Base-by-base conservation (phyloP, 2,797 vertebrate species). In the Tangara arthus region DNA sequence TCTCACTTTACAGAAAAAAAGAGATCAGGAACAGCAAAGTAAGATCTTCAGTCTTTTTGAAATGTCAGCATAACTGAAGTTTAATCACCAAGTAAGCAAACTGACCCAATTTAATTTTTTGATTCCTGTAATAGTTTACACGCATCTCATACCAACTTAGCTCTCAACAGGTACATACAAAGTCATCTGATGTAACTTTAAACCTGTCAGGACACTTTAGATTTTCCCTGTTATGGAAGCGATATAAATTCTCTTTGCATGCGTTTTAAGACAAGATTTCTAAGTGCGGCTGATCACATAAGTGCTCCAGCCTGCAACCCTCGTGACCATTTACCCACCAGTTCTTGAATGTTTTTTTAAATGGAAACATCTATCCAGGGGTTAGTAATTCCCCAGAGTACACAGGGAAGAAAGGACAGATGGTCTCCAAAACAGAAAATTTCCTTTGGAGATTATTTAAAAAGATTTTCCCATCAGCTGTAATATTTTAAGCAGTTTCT, bases 401-500 rank as follows among this genome's bases (percentile, higher is more conserved):
- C 26, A 41, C 9, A 78, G 50, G 28, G n/a, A 94, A 69, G 65
- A 94, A 94, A 93, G 61, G 77, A 89, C 87, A 94, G 76, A 94
- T 59, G 46, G 60, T 60, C 30, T 87, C 76, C 47, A 87, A 94
- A 94, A 88, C 41, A 92, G 79, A 93, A 95, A 89, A 94, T 86
- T 96, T 96, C 92, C 90, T 94, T 90, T 91, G 61, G 84, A 91
- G n/a, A 55, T 94, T 59, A 71, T 83, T 91, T 94, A 0, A 86
- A 89, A 86, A 90, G 53, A 83, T 35, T 91, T 96, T 96, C 87
- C 94, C 95, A 94, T 72, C 72, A 86, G 72, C 50, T 27, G 53
- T 55, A 86, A 69, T 78, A 94, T 96, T 95, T 94, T 86, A 96
- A 93, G 87, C 53, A 32, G 80, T 86, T 91, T 96, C 89, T 76